Conservation (phyloP, 2,888 invertebrate genomes). For the Vannuccia rotundouncinata region DNA sequence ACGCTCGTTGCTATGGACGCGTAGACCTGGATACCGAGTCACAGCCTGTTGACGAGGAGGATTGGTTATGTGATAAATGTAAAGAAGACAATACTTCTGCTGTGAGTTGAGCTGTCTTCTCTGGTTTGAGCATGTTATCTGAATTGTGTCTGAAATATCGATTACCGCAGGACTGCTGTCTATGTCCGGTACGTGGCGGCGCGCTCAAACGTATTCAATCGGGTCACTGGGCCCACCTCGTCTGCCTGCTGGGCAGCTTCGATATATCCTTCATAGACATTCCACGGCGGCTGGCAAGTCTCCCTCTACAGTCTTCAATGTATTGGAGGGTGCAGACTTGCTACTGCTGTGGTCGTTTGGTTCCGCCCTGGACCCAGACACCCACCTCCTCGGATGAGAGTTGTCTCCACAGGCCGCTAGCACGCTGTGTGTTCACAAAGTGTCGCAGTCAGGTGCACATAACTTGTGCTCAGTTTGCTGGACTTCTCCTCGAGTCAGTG, state of each 20-base stretch:
- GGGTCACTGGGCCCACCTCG: constrained; percentile 31
- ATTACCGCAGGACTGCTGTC: constrained; percentile 47
- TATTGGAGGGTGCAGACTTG: background rate
- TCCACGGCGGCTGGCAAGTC: background rate
- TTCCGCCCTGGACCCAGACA: background rate
- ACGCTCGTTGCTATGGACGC: constrained; percentile 29
- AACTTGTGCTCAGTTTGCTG: constrained; percentile 22
- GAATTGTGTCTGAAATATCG: background rate
- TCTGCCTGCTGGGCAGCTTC: constrained; percentile 25
- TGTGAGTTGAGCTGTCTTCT: no score
- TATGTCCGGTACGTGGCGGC: constrained; percentile 33
- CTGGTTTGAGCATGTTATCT: background rate
- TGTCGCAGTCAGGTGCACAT: constrained; percentile 27
- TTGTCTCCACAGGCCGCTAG: background rate
- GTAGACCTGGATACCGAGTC: constrained; percentile 17
- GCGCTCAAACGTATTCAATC: constrained; percentile 8
- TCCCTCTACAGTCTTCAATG: background rate
- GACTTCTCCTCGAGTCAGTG: constrained; percentile 25
- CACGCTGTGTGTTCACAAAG: constrained; percentile 21
- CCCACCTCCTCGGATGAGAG: background rate
- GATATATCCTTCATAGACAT: constrained; percentile 18
- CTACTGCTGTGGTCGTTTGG: background rate
- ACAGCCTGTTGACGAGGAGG: background rate
- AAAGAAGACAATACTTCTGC: background rate
- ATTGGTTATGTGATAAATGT: constrained; percentile 32